Conservation (phyloP, 2,888 invertebrate genomes). For the Lysandra coridon region DNA sequence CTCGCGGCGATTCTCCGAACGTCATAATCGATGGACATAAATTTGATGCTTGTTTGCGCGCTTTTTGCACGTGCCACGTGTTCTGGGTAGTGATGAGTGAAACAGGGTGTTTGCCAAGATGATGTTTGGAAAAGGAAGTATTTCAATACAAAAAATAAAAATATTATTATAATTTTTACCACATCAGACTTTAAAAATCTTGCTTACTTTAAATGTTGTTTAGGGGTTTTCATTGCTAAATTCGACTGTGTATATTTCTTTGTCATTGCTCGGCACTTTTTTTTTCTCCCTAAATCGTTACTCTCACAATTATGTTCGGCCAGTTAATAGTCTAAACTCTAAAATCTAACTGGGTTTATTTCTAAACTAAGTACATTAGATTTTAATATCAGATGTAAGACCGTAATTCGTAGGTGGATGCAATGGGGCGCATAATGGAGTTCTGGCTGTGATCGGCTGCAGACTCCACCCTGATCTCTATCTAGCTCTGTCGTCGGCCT, state of each 20-base stretch:
- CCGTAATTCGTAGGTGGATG: constrained; percentile 35
- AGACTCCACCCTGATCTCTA: constrained; percentile 69
- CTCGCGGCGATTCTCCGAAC: constrained; percentile 11
- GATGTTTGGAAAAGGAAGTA: neutral
- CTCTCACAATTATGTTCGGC: too few species aligned
- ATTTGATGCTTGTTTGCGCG: constrained; percentile 20
- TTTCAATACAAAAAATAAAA: too few species aligned
- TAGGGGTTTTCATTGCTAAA: too few species aligned
- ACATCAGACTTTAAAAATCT: too few species aligned
- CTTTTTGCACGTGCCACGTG: neutral
- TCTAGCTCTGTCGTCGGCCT: constrained; percentile 60
- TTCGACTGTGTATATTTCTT: too few species aligned
- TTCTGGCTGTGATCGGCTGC: constrained; percentile 63
- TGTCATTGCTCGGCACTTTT: too few species aligned
- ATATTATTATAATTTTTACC: too few species aligned
- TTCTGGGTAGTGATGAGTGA: neutral
- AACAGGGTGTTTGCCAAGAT: neutral
- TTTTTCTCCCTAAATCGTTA: too few species aligned
- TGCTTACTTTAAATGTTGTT: too few species aligned
- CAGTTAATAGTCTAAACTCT: neutral
- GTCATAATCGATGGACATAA: neutral
- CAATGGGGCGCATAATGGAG: constrained; percentile 39
- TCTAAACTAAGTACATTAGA: neutral
- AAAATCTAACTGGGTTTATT: neutral
- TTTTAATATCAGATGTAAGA: constrained; percentile 1